Evolutionary conservation across 2,888 invertebrate genomes (phyloP).

Genomic region (Lysandra bellargus): DNA sequence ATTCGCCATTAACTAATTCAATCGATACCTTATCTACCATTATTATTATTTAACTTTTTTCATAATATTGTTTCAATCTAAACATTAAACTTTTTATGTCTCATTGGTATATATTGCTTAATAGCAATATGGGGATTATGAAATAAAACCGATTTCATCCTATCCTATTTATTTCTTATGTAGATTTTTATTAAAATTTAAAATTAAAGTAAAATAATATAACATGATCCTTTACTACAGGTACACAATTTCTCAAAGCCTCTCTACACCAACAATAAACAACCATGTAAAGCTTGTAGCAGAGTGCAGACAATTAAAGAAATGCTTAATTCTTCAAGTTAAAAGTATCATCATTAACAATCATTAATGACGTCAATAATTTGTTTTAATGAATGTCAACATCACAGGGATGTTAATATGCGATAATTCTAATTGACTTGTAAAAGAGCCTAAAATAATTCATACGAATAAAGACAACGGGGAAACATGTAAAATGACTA

Average conservation of each 20-base stretch:
- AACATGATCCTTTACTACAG: background rate
- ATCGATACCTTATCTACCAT: too few species aligned
- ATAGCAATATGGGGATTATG: too few species aligned
- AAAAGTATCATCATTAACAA: background rate
- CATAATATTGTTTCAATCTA: too few species aligned
- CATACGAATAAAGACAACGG: conserved; percentile 54
- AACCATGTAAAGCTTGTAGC: background rate
- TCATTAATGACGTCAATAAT: conserved; percentile 18
- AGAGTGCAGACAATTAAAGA: background rate
- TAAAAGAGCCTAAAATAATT: conserved; percentile 47
- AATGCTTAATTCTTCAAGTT: background rate
- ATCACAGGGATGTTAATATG: conserved; percentile 36
- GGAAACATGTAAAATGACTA: conserved; percentile 69
- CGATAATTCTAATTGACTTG: conserved; percentile 42
- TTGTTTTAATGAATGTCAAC: conserved; percentile 31
- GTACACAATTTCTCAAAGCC: too few species aligned
- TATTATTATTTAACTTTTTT: too few species aligned
- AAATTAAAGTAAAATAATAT: background rate
- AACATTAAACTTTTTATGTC: too few species aligned
- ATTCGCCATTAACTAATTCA: background rate
- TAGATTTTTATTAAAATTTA: too few species aligned
- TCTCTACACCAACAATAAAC: too few species aligned
- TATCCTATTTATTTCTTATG: too few species aligned
- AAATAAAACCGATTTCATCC: too few species aligned
- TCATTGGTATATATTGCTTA: too few species aligned